Conservation (phyloP, 2,888 invertebrate species). For the Rhodophaea formosa region DNA sequence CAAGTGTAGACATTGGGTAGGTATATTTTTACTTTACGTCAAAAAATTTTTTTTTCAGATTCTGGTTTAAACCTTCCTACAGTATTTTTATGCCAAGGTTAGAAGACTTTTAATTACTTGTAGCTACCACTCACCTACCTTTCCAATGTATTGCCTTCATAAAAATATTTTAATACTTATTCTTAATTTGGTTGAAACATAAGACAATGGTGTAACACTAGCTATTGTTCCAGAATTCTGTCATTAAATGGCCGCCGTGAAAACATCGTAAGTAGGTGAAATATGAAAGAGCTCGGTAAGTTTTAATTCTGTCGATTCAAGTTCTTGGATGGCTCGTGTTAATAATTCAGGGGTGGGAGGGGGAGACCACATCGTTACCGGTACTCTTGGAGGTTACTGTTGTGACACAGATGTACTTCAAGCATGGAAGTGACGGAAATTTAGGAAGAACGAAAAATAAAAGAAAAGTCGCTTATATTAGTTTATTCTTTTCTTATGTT, state of each 20-base stretch:
- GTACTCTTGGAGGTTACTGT: conserved; percentile 43
- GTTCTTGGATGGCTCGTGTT: conserved; percentile 68
- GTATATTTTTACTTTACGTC: too few relatives aligned
- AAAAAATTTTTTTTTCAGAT: too few relatives aligned
- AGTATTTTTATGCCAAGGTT: too few relatives aligned
- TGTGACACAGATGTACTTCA: conserved; percentile 26
- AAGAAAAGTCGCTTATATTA: too few relatives aligned
- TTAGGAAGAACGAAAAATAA: too few relatives aligned
- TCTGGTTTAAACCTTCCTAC: too few relatives aligned
- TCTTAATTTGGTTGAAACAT: not conserved
- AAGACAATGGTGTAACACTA: not conserved
- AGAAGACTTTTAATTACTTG: too few relatives aligned
- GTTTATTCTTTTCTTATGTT: too few relatives aligned
- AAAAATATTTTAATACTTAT: too few relatives aligned
- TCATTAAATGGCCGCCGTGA: conserved; percentile 20
- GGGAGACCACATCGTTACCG: conserved; percentile 62
- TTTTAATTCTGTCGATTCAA: conserved; percentile 76
- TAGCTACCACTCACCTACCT: too few relatives aligned
- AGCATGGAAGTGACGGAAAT: conserved; percentile 26
- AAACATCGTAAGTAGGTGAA: conserved; percentile 53
- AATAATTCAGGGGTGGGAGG: conserved; percentile 64
- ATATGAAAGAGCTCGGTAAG: conserved; percentile 68
- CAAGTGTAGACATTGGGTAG: too few relatives aligned
- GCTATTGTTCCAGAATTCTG: conserved; percentile 12
- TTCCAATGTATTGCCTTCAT: too few relatives aligned